Evolutionary conservation across 1,140 invertebrate genomes (phyloP).

Genomic region (Mycetomoellerius zeteki): DNA sequence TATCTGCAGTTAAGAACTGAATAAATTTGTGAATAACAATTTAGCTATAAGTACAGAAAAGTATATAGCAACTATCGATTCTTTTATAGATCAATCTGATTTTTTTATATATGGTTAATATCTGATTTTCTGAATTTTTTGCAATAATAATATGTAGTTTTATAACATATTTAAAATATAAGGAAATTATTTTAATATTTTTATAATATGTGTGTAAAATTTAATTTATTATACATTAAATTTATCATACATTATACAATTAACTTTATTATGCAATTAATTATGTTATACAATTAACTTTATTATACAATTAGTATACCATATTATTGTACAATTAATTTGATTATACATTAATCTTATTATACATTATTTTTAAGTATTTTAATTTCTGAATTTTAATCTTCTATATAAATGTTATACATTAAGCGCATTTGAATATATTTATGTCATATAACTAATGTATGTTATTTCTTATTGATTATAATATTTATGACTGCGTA

Average conservation of each 20-base stretch:
- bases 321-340: too few relatives aligned
- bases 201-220: background rate
- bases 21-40: constrained; percentile 28
- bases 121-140: too few relatives aligned
- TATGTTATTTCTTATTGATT: background rate
- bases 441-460: background rate
- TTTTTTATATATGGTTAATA: background rate
- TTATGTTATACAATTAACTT: too few relatives aligned
- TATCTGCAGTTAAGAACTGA: constrained; percentile 7
- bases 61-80: background rate
- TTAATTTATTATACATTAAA: background rate
- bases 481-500: background rate
- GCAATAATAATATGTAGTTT: too few relatives aligned
- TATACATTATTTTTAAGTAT: background rate
- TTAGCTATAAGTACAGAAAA: background rate
- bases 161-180: too few relatives aligned
- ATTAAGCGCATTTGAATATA: background rate
- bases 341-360: too few relatives aligned
- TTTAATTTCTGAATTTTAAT: background rate
- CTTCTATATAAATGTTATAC: background rate
- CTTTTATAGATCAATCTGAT: background rate
- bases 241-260: too few relatives aligned
- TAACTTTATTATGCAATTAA: too few relatives aligned
- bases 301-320: too few relatives aligned
- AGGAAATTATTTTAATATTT: constrained; percentile 5